These are phyloP conservation scores for Chydorus sphaericus DNA, from an alignment of 2,888 invertebrate species.

Conservation along the genomic window DNA sequence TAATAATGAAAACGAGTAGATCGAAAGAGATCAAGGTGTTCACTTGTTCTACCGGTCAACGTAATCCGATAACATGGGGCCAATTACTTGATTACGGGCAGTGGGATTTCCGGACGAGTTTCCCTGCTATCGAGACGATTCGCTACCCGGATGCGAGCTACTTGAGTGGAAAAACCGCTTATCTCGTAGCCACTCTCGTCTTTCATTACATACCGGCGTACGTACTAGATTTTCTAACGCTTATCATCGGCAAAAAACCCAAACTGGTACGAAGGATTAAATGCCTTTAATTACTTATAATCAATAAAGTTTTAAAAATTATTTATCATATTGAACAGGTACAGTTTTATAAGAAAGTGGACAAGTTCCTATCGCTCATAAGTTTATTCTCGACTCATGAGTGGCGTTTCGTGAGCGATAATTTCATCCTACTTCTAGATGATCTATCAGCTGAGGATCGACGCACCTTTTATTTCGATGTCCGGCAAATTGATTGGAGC, in stretches of 20 bases:
- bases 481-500: conserved; percentile 73
- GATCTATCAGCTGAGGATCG: conserved; percentile 50
- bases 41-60: conserved; percentile 78
- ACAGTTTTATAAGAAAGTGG: conserved; percentile 66
- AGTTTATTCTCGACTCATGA: conserved; percentile 85
- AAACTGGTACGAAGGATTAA: conserved; percentile 53
- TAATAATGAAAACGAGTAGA: too few species aligned
- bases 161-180: conserved; percentile 54
- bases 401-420: conserved; percentile 79
- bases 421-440: conserved; percentile 53
- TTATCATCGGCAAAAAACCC: conserved; percentile 66
- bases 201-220: conserved; percentile 84
- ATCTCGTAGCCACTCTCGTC: conserved; percentile 54
- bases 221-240: conserved; percentile 59
- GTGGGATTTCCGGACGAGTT: too few species aligned
- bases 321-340: too few species aligned
- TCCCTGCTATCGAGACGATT: conserved; percentile 62
- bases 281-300: too few species aligned
- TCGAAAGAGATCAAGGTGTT: conserved; percentile 55
- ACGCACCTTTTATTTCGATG: conserved; percentile 71
- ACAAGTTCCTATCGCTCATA: conserved; percentile 69
- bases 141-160: conserved; percentile 78
- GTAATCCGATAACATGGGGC: conserved; percentile 66
- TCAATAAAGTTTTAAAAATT: too few species aligned
- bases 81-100: too few species aligned